Evolutionary conservation across 1,140 invertebrate genomes (phyloP).

Genomic region (Ceratina japonica): DNA sequence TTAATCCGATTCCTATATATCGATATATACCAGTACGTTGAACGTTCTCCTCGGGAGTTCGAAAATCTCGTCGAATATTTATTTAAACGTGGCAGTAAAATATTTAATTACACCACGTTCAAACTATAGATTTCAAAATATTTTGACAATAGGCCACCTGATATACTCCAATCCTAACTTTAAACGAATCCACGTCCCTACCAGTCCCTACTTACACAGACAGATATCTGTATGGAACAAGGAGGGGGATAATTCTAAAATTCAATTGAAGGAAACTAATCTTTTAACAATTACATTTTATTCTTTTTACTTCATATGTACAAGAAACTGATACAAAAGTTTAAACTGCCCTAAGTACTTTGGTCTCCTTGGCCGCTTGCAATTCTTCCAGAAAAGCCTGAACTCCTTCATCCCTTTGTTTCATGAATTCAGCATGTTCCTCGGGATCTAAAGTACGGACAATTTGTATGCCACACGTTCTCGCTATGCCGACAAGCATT

Average conservation of each 20-base stretch:
- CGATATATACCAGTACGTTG: slow-evolving; percentile 25
- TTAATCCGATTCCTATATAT: slow-evolving; percentile 13
- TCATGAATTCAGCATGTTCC: slow-evolving; percentile 92
- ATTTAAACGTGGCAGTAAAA: no score
- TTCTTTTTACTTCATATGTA: slow-evolving; percentile 34
- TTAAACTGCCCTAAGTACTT: slow-evolving; percentile 91
- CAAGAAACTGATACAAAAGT: not conserved
- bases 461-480: slow-evolving; percentile 91
- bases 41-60: no score
- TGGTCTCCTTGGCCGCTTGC: slow-evolving; percentile 93
- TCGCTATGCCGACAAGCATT: slow-evolving; percentile 87
- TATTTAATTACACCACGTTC: no score
- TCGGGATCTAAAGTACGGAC: slow-evolving; percentile 89
- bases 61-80: no score
- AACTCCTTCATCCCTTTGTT: slow-evolving; percentile 86
- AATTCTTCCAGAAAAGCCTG: slow-evolving; percentile 87
- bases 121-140: no score
- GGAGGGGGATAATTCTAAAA: not conserved
- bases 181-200: no score
- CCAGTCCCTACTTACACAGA: not conserved
- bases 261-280: not conserved
- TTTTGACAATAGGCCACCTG: no score
- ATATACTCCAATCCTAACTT: no score
- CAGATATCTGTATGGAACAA: no score
- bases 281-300: not conserved